Evolutionary conservation across 2,888 invertebrate species (phyloP), one percentile per base, ranked within the genome.

Genomic region (Drosophila putrida): DNA sequence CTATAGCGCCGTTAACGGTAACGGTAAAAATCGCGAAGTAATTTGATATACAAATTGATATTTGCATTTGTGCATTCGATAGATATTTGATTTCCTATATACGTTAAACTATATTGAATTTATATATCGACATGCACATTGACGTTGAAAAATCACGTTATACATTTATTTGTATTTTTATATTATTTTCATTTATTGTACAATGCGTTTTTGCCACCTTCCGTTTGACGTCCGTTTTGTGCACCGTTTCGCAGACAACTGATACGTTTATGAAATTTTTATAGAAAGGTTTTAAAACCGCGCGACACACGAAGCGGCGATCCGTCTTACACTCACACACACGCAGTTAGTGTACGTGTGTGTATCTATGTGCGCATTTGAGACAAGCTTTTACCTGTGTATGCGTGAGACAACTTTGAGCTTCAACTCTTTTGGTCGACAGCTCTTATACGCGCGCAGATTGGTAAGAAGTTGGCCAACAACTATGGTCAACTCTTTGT

Each of bases 241-340:
- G 79, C 86, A 89, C 86, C 90, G 91, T 78, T 90, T 86, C 88
- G 82, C 84, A 90, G 88, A 88, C 90, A 91, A 91, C 90, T 90
- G 87, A 91, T 80, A 84, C 79, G 81, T 80, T 90, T 89, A 83
- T 79, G 73, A 87, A 91, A 85, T 82, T 85, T 84, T 85, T 88
- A 85, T 90, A 81, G 88, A 90, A 89, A 89, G 84, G 88, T 89
- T 90, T 88, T 81, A 76, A 76, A 76, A 58, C 75, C 55, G 75
- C 74, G 55, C 78, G 74, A 73, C 55, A 61, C 35, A 54, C 78
- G 69, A 49, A 74, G 59, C 71, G 49, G 65, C 75, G 69, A 78
- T 75, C 46, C 73, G 82, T 78, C 71, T 81, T 80, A 71, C 75
- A 63, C 55, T 44, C 59, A 59, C 53, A 54, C 65, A 63, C 69